Evolutionary conservation across 2,888 invertebrate species (phyloP), one percentile per base, ranked within the genome.

Genomic region (Synergus gifuensis): DNA sequence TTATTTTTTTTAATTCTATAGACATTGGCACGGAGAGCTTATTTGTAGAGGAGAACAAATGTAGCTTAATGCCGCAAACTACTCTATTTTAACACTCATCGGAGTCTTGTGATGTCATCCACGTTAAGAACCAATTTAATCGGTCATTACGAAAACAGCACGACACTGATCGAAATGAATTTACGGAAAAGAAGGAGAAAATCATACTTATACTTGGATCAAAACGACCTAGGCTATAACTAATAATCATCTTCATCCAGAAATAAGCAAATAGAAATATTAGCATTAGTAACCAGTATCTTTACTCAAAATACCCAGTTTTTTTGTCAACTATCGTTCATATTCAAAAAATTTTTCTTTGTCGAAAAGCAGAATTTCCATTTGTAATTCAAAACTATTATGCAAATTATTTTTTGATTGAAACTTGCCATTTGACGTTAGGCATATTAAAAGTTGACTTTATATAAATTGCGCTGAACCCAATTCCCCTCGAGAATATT

Each of bases 121-220:
- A 40, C 54, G 73, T 73, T 40, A 73, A 73, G 73, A 73, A 73
- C 54, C 73, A 73, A 73, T 73, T 73, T 73, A 73, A 73, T 73
- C 73, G 54, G 54, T 73, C 40, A 73, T 73, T 73, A 73, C 73
- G 73, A 73, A 73, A 73, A 36, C 73, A 73, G 73, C 73, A 73
- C 54, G 73, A 73, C 54, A 73, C 73, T 73, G 73, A 73, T 73
- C 58, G 73, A 73, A 73, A 54, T 73, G 73, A 73, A 73, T 73
- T 73, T 73, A 54, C 73, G 40, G 73, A 73, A 73, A 73, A n/a
- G 73, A 40, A 73, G 54, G 54, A 12, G 40, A 54, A 73, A 73
- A 58, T 73, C 73, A 49, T 73, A 40, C 54, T 49, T 58, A 54
- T 73, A 54, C n/a, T 73, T 73, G 36, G 69, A 49, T 49, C 36